Evolutionary conservation across 2,888 invertebrate species (phyloP).

Genomic region (Melanotus villosus): DNA sequence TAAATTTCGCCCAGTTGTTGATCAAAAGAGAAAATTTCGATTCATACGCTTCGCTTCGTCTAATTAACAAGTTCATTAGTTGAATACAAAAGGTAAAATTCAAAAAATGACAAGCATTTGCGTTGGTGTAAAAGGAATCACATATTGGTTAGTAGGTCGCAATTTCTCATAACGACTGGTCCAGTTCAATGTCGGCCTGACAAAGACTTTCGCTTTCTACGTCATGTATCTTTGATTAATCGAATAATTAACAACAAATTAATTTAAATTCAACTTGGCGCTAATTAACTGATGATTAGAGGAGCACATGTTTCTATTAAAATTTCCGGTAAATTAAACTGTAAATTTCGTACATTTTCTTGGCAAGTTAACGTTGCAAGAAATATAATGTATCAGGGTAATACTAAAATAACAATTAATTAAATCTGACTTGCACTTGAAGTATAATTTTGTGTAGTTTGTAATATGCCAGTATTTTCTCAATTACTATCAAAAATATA

Average conservation of each 20-base stretch:
- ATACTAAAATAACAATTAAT: too few species aligned
- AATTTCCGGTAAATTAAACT: neutral
- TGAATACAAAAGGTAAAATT: conserved; percentile 23
- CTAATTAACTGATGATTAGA: neutral
- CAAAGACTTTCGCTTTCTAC: conserved; percentile 48
- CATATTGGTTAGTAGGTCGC: conserved; percentile 50
- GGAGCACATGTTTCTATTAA: neutral
- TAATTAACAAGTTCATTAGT: conserved; percentile 8
- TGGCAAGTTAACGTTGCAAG: neutral
- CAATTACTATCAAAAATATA: too few species aligned
- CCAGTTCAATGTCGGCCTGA: conserved; percentile 47
- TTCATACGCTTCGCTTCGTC: neutral
- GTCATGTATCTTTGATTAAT: conserved; percentile 1
- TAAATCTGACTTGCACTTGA: too few species aligned
- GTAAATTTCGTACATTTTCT: neutral
- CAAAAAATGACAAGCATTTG: conserved; percentile 47
- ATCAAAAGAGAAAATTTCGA: neutral
- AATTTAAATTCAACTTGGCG: neutral
- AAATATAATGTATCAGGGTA: too few species aligned
- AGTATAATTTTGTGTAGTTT: too few species aligned
- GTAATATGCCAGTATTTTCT: too few species aligned
- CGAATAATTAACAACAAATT: neutral
- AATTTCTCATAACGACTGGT: conserved; percentile 35
- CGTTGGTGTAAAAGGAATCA: conserved; percentile 49
- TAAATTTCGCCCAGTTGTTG: neutral